These are phyloP conservation scores for Platycheirus rosarum DNA, from an alignment of 2,888 invertebrate species.

Conservation along the genomic window DNA sequence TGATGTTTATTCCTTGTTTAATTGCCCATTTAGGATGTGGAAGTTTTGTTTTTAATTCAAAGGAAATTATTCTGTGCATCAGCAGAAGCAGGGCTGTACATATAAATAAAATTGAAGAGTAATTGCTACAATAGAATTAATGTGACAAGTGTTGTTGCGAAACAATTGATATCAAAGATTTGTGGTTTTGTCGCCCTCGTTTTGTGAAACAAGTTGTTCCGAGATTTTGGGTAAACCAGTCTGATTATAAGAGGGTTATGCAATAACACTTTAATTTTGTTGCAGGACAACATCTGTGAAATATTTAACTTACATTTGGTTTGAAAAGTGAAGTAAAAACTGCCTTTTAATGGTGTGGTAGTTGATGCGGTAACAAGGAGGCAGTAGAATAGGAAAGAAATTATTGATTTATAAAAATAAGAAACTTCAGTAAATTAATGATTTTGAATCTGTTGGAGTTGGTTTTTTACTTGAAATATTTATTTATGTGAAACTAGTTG, in stretches of 20 bases:
- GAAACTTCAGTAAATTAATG: no score
- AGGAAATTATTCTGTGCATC: constrained; percentile 54
- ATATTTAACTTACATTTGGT: not conserved
- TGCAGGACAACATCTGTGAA: constrained; percentile 13
- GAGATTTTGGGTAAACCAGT: not conserved
- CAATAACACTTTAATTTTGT: constrained; percentile 26
- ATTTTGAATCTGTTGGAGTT: no score
- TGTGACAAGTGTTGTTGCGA: constrained; percentile 58
- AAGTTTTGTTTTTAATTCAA: constrained; percentile 13
- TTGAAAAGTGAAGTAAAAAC: no score
- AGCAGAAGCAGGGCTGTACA: not conserved
- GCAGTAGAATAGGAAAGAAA: no score
- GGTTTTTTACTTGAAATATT: no score
- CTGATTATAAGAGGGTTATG: constrained; percentile 23
- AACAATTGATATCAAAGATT: constrained; percentile 27
- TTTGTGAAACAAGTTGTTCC: constrained; percentile 15
- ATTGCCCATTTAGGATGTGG: constrained; percentile 63
- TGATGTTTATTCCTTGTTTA: constrained; percentile 61
- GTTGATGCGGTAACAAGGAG: no score
- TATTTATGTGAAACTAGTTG: no score
- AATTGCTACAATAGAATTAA: constrained; percentile 68
- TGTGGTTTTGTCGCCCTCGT: constrained; percentile 15
- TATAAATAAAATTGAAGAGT: constrained; percentile 58
- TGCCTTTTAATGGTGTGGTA: no score
- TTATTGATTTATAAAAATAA: no score